These are phyloP conservation scores for Phyto melanocephala DNA, from an alignment of 2,888 invertebrate genomes.

Conservation along the genomic window DNA sequence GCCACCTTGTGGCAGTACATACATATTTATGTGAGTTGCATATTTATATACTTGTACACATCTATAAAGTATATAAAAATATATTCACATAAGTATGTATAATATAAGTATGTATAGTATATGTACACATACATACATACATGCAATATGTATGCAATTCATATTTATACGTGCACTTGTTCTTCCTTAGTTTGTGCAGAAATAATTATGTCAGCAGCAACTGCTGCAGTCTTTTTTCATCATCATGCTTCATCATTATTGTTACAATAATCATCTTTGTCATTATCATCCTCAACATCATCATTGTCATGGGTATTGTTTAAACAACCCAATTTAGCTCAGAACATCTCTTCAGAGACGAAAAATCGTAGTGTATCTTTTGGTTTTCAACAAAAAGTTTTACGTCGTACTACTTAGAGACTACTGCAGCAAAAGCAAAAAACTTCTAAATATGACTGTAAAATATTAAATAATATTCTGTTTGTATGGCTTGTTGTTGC, in stretches of 20 bases:
- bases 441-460: background rate
- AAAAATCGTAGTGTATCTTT: slow-evolving; percentile 15
- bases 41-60: background rate
- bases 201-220: slow-evolving; percentile 72
- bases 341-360: slow-evolving; percentile 26
- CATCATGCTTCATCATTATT: slow-evolving; percentile 18
- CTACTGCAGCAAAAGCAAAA: slow-evolving; percentile 1
- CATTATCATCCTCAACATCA: background rate
- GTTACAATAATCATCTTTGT: background rate
- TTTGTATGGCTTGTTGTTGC: background rate
- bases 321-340: slow-evolving; percentile 11
- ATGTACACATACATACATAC: background rate
- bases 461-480: no score
- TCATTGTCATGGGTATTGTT: background rate
- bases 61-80: background rate
- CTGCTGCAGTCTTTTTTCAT: slow-evolving; percentile 62
- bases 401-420: slow-evolving; percentile 15
- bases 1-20: slow-evolving; percentile 37
- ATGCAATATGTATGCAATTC: background rate
- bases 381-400: background rate
- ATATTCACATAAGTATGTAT: background rate
- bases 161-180: slow-evolving; percentile 7
- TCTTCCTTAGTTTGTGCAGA: slow-evolving; percentile 38
- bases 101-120: background rate
- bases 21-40: background rate